phyloP scores from a whole-genome alignment of 1,140 invertebrate species.

The Cydia fagiglandana region DNA sequence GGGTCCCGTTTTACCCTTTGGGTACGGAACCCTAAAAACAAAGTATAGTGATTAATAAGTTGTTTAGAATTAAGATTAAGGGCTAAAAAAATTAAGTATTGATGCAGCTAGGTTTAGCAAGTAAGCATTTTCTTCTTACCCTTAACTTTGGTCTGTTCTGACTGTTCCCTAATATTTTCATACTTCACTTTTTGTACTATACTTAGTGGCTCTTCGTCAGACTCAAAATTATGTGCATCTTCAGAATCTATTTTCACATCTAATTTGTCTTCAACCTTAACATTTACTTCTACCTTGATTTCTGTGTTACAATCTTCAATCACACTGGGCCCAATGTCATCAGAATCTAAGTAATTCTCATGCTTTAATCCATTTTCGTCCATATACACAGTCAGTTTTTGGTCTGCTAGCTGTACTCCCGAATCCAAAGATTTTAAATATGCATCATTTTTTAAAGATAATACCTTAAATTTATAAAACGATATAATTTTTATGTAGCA shows the following conservation, averaged over 20 bases:
- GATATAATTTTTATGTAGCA: too few species aligned
- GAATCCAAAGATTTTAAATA: slow-evolving; percentile 45
- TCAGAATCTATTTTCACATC: slow-evolving; percentile 36
- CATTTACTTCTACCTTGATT: not conserved
- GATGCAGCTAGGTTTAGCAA: too few species aligned
- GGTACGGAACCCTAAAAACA: too few species aligned
- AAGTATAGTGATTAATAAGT: too few species aligned
- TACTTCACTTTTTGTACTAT: slow-evolving; percentile 61
- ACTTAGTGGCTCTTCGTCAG: slow-evolving; percentile 63
- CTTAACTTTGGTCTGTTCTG: slow-evolving; percentile 33
- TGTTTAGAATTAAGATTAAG: too few species aligned
- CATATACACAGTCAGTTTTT: not conserved
- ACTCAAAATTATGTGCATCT: slow-evolving; percentile 41
- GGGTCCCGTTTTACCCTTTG: too few species aligned
- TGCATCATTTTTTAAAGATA: slow-evolving; percentile 54
- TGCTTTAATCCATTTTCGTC: slow-evolving; percentile 34
- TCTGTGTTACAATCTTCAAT: slow-evolving; percentile 13
- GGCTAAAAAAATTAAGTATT: too few species aligned
- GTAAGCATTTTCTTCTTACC: too few species aligned
- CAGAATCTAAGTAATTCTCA: slow-evolving; percentile 31
- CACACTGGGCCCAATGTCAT: slow-evolving; percentile 39
- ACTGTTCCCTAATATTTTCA: slow-evolving; percentile 43
- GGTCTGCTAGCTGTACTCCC: not conserved
- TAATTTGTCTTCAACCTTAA: slow-evolving; percentile 30
- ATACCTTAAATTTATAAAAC: slow-evolving; percentile 58